These are phyloP conservation scores for Buphagus erythrorhynchus DNA, from an alignment of 2,797 vertebrate genomes.

Conservation along the genomic window DNA sequence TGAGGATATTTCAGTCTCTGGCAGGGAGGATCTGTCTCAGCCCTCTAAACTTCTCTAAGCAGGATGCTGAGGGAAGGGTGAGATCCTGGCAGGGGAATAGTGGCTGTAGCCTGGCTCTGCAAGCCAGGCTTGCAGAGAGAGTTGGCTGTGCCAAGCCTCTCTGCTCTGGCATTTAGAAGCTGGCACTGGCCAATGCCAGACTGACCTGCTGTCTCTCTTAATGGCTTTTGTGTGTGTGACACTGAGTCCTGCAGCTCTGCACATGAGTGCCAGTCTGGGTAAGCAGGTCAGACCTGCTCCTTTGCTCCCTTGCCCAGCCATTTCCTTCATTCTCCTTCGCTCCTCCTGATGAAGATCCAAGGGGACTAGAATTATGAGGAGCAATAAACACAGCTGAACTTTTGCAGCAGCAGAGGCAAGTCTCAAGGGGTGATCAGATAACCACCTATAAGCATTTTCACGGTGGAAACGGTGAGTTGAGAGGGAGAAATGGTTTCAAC, in stretches of 20 bases:
- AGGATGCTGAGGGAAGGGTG: not conserved
- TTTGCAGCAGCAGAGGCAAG: not conserved
- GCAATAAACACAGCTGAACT: not conserved
- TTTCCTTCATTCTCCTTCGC: not conserved
- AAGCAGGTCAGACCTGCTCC: conserved; percentile 20
- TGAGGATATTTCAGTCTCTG: not conserved
- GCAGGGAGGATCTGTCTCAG: not conserved
- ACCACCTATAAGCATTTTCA: not conserved
- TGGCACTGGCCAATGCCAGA: conserved; percentile 31
- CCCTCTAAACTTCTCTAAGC: not conserved
- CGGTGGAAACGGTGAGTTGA: not conserved
- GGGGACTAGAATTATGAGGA: not conserved
- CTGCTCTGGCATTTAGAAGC: conserved; percentile 51
- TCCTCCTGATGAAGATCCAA: not conserved
- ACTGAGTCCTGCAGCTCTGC: conserved; percentile 1
- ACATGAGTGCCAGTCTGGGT: conserved; percentile 27
- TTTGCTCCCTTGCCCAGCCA: not conserved
- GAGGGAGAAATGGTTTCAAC: conserved; percentile 23
- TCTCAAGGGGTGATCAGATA: conserved; percentile 22
- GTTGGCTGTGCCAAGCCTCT: not conserved
- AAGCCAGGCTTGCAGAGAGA: not conserved
- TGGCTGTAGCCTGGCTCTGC: not conserved
- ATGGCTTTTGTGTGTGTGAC: conserved; percentile 57
- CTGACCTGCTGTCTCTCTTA: conserved; percentile 59
- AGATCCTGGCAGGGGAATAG: not conserved